Evolutionary conservation across 1,140 invertebrate species (phyloP), one percentile per base, ranked within the genome.

Genomic region (Metaphire vulgaris): DNA sequence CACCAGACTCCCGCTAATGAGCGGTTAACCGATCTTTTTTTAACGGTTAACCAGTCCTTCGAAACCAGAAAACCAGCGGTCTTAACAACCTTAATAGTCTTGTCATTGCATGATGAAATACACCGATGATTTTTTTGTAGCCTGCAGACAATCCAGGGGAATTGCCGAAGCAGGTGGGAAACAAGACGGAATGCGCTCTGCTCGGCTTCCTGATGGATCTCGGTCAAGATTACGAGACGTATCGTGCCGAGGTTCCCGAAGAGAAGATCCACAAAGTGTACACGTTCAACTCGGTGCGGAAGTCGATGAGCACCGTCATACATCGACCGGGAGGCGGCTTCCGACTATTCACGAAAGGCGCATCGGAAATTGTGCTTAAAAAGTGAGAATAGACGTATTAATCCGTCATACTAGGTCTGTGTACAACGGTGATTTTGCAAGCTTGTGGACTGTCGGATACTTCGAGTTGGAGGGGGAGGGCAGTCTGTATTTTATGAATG

Each of bases 221-320:
- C 75, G 93, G 93, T 69, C 93, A 95, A 87, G 95, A 91, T 86
- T 99, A 98, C 89, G 93, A 98, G 84, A 90, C 90, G 2, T 89
- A 97, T 79, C 90, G 97, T 69, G 93, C 97, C 82, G 90, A 94
- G 82, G 81, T 86, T 41, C 92, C 97, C 28, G 97, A 99, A 88
- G 95, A 99, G 87, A 92, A 89, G 33, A 92, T 99, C 1, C 78
- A 82, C 72, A 90, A 95, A 79, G 96, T 99, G 15, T 99, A 97
- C 89, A 99, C 97, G 2, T 99, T 99, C 88, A 99, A 99, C 88
- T 99, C 96, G 69, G 94, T 96, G 72, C 90, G 97, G 78, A 99
- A 99, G 88, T 97, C 94, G 80, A 99, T 99, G 97, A 96, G 94
- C 80, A 99, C 97, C 30, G 93, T 99, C 70, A 91, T 99, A 81